phyloP scores from a whole-genome alignment of 2,888 invertebrate genomes.

The Oscheius sp. region DNA sequence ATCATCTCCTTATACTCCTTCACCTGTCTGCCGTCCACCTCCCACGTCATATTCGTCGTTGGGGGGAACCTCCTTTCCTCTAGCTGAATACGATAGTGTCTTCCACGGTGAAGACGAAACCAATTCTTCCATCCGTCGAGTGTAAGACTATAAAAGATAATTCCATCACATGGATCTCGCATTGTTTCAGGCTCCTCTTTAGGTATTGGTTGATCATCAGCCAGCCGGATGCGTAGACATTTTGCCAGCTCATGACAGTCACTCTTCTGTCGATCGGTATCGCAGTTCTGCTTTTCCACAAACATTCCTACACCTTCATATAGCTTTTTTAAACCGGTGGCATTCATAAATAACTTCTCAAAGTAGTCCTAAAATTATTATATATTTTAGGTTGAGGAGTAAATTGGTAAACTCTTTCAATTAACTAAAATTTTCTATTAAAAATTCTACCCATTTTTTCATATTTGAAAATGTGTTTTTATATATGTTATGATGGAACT shows the following conservation, averaged over 20 bases:
- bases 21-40: background rate
- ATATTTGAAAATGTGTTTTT: too few species aligned
- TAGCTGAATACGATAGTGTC: constrained; percentile 3
- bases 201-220: background rate
- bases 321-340: too few species aligned
- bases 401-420: too few species aligned
- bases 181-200: background rate
- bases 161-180: background rate
- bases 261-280: background rate
- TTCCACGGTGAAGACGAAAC: background rate
- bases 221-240: background rate
- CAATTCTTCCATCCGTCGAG: background rate
- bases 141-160: background rate
- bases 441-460: too few species aligned
- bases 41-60: background rate
- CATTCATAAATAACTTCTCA: background rate
- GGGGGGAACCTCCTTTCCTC: background rate
- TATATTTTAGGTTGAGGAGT: too few species aligned
- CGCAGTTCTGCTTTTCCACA: background rate
- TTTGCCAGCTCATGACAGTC: constrained; percentile 9
- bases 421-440: too few species aligned
- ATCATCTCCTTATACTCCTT: background rate
- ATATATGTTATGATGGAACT: too few species aligned
- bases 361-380: background rate
- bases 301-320: constrained; percentile 7